Base-by-base conservation (phyloP, 1,140 invertebrate species). In the Lordiphosa stackelbergi region DNA sequence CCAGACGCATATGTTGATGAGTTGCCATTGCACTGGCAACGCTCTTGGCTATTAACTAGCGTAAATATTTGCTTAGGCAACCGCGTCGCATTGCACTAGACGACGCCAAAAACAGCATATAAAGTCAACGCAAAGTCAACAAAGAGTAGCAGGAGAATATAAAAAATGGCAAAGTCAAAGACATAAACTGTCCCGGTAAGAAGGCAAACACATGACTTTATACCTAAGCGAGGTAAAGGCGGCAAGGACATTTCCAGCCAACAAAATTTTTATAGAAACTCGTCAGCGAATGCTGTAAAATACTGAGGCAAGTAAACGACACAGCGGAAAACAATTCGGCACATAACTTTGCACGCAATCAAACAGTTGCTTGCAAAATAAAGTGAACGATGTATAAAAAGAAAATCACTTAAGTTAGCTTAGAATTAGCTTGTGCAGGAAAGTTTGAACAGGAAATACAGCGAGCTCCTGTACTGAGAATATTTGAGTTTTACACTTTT, bases 21-120 rank as follows among this genome's bases (percentile, higher is more conserved):
- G 71, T 56, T 53, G 55, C 61, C 58, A 56, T 66, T 63, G 43
- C 71, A 66, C 52, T 42, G 63, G 22, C 74, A 65, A 47, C 42
- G 75, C 75, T 79, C 40, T 60, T 83, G 75, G 75, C 77, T 83
- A 81, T 81, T 81, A 81, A 83, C 77, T 75, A 59, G 49, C 54
- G 61, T 68, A 81, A 81, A 81, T 83, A 81, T 81, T 81, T 81
- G 62, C 71, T 57, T 53, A 75, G 71, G 62, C 66, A 71, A 61
- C 74, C 74, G 64, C 73, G 69, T 35, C 43, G 54, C 60, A 48
- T 16, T 69, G 66, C 66, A 69, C 59, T 61, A 79, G 74, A 59
- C 73, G 74, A 59, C 73, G 54, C 55, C 58, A 52, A 58, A 58
- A 68, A 78, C 53, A 58, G 55, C 70, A 75, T 68, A 71, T 66